Base-by-base conservation (phyloP, 2,113 vertebrate species). In the Cyprinus carpio region DNA sequence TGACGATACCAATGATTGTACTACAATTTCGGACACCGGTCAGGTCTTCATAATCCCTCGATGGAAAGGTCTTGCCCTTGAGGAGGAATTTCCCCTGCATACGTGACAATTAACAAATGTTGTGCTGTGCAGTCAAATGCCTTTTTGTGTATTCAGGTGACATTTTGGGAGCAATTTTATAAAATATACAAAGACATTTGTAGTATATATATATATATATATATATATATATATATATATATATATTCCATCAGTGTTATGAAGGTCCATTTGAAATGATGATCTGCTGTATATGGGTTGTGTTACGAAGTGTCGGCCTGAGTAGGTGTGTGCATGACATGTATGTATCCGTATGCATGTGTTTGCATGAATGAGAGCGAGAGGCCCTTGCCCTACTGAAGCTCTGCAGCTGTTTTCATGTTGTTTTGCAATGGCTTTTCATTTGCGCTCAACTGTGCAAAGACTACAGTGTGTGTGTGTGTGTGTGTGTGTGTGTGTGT, bases 141-240 rank as follows among this genome's bases (percentile, higher is more conserved):
- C 75, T 92, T 92, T 92, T 87, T 92, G 92, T 91, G 90, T 90
- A 90, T 87, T 85, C 78, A 77, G 93, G 92, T 93, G 91, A 93
- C 92, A 94, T 93, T 90, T 90, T 90, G 92, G 93, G 93, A 94
- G 89, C 88, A 94, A 92, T 89, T 92, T 96, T 95, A 94, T 94
- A 94, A 90, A 90, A 88, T 93, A 92, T 93, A 94, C 91, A 93
- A 92, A 93, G 0, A 91, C 92, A 93, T 54, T 75, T 81, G 79
- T 85, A 85, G 51, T 43, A 43, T 43, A 43, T 75, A 49, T 27
- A 64, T 37, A 78, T 78, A 43, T 37, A 37, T 37, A 37, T 37
- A 37, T 37, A 37, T 37, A 37, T 37, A 37, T 37, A 37, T 37
- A 37, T 37, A 37, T 37, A 37, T 37, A 37, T 43, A 80, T 25